These are phyloP conservation scores for Charina bottae DNA, from an alignment of 2,113 vertebrate genomes.

Conservation along the genomic window DNA sequence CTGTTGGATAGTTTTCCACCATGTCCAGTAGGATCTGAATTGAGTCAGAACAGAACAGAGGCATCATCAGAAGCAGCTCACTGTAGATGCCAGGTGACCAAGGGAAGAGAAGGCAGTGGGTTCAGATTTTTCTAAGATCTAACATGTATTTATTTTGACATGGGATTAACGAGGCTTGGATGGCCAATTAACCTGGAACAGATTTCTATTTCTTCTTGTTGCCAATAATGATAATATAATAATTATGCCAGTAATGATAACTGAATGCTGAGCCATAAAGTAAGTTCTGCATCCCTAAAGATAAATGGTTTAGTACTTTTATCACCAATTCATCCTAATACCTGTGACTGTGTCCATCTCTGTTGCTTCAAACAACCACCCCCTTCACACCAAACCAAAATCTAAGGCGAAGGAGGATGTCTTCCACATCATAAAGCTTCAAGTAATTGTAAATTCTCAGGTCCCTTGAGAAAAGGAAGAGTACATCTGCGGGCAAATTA, in stretches of 20 bases:
- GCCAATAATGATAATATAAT: not conserved
- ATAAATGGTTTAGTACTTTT: not conserved
- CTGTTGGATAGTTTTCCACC: slow-evolving; percentile 96
- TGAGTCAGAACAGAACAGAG: slow-evolving; percentile 9
- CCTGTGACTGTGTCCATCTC: not conserved
- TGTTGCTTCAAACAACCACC: not conserved
- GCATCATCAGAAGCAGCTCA: slow-evolving; percentile 15
- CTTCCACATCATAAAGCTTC: not conserved
- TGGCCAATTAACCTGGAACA: not conserved
- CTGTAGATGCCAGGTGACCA: not conserved
- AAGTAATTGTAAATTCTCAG: not conserved
- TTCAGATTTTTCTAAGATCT: not conserved
- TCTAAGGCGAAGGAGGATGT: not conserved
- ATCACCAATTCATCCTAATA: not conserved
- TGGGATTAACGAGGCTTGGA: not conserved
- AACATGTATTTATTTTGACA: not conserved
- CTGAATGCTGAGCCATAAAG: not conserved
- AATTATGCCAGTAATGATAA: not conserved
- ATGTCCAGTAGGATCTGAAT: slow-evolving; percentile 92
- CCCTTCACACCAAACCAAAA: not conserved
- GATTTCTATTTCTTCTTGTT: not conserved
- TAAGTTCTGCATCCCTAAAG: not conserved
- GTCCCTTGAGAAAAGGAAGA: not conserved
- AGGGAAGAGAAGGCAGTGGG: slow-evolving; percentile 2
- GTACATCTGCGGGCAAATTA: not conserved